Percentiles rank a stretch among this genome's conserved stretches.
phyloP scores from a whole-genome alignment of 2,797 vertebrate genomes.

The Psittacula derbiana region DNA sequence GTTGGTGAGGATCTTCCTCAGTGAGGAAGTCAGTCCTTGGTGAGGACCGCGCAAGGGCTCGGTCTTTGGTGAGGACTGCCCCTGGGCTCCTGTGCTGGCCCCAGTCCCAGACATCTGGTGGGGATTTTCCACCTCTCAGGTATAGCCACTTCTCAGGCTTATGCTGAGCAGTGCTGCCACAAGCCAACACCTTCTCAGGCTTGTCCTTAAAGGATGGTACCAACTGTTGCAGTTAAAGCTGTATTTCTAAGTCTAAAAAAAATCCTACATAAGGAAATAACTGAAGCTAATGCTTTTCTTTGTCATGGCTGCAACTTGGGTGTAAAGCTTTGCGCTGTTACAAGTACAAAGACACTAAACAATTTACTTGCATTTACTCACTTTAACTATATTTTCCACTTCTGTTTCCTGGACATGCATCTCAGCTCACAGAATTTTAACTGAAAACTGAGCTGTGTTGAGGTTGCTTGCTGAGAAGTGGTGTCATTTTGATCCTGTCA shows the following conservation, averaged over 20 bases:
- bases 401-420: background rate
- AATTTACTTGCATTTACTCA: background rate
- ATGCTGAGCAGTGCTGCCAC: background rate
- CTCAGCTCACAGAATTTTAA: background rate
- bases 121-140: background rate
- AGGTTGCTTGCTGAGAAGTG: background rate
- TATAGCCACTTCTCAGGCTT: background rate
- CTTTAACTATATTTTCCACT: background rate
- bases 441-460: background rate
- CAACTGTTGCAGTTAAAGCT: background rate
- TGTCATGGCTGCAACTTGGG: background rate
- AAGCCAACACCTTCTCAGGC: background rate
- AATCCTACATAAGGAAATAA: background rate
- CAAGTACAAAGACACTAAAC: background rate
- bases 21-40: background rate
- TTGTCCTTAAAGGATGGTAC: background rate
- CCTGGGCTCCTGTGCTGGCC: background rate
- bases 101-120: fast-evolving
- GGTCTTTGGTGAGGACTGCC: background rate
- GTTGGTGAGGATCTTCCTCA: background rate
- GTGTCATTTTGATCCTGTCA: background rate
- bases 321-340: background rate
- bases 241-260: background rate
- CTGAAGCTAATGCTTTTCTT: background rate
- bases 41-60: background rate